Evolutionary conservation across 2,888 invertebrate genomes (phyloP).

Genomic region (Ecliptopera silaceata): DNA sequence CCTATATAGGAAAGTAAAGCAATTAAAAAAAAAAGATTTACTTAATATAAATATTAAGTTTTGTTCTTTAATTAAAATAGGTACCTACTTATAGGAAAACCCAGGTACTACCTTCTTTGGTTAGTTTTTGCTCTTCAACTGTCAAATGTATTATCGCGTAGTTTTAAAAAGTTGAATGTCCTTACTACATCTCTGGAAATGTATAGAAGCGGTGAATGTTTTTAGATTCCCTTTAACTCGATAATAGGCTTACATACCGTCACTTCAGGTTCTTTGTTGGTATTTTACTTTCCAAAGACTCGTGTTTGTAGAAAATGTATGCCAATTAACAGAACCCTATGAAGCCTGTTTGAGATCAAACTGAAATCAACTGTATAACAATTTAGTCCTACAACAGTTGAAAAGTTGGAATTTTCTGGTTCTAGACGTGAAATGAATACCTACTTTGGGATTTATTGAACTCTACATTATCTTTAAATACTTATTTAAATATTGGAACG

Average conservation of each 20-base stretch:
- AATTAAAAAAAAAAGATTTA: too few relatives aligned
- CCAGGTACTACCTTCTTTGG: too few relatives aligned
- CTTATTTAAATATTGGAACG: too few relatives aligned
- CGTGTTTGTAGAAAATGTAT: conserved; percentile 27
- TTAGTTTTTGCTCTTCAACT: too few relatives aligned
- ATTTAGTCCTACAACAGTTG: neutral
- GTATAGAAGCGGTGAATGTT: conserved; percentile 28
- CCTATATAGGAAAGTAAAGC: too few relatives aligned
- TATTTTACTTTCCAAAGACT: conserved; percentile 26
- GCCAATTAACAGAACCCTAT: conserved; percentile 18
- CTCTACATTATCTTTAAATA: too few relatives aligned
- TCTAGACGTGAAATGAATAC: neutral
- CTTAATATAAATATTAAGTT: too few relatives aligned
- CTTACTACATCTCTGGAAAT: conserved; percentile 17
- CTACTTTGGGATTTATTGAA: too few relatives aligned
- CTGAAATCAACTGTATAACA: conserved; percentile 2
- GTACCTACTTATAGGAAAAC: too few relatives aligned
- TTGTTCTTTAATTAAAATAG: too few relatives aligned
- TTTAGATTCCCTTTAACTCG: conserved; percentile 33
- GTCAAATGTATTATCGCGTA: too few relatives aligned
- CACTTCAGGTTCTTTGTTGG: conserved; percentile 26
- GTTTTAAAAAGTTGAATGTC: too few relatives aligned
- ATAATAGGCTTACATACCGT: conserved; percentile 35
- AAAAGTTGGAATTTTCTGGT: neutral
- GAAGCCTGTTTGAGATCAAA: conserved; percentile 5